Percentiles rank a stretch among this genome's conserved stretches.
Evolutionary conservation across 2,888 invertebrate genomes (phyloP).

Genomic region (Melipona bicolor): DNA sequence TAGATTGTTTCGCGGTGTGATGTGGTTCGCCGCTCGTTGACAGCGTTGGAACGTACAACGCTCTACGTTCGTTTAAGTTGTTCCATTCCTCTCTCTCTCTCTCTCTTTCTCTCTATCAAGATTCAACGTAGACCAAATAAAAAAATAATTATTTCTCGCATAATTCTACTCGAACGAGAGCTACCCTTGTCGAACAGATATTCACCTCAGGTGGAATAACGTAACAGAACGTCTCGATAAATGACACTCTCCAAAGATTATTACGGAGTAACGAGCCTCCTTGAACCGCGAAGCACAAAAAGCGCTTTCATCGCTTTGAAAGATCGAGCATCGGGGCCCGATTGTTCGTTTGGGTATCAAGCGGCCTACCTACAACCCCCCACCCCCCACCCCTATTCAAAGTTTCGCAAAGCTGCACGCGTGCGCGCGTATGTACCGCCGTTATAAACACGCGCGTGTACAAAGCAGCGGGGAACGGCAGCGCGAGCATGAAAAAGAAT

Average conservation of each 20-base stretch:
- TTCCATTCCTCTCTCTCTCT: too few relatives aligned
- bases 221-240: neutral
- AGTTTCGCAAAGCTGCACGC: neutral
- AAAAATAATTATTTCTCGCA: too few relatives aligned
- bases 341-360: neutral
- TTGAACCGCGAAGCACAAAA: neutral
- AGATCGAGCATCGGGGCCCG: neutral
- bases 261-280: neutral
- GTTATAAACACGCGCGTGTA: constrained; percentile 15
- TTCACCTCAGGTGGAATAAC: neutral
- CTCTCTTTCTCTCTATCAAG: too few relatives aligned
- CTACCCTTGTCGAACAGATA: neutral
- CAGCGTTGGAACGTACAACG: neutral
- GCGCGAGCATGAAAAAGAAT: constrained; percentile 49
- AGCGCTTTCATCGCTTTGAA: neutral
- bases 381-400: neutral
- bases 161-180: too few relatives aligned
- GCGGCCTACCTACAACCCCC: neutral
- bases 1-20: neutral
- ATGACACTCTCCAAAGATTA: neutral
- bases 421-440: neutral
- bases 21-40: neutral
- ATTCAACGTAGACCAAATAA: too few relatives aligned
- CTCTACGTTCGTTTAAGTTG: too few relatives aligned
- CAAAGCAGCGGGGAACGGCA: constrained; percentile 22